Evolutionary conservation across 30 jellyfish, hydroid and myxozoan genomes (phyloP).

Genomic region (Aurelia aurita): DNA sequence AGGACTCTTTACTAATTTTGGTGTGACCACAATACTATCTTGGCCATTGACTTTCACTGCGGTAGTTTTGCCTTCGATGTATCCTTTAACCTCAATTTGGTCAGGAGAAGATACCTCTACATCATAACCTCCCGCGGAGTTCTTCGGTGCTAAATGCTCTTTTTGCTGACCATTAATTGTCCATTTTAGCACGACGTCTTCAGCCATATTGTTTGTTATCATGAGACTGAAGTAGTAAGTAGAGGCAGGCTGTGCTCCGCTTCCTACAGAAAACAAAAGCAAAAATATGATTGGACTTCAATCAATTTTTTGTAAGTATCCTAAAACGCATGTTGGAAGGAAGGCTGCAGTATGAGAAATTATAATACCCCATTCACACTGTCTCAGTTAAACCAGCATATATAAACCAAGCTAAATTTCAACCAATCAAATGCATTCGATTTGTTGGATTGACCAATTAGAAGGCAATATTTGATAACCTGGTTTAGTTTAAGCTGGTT

Average conservation of each 20-base stretch:
- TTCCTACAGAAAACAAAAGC: background rate
- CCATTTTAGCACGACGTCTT: background rate
- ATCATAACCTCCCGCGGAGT: slow-evolving; percentile 23
- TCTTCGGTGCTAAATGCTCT: slow-evolving; percentile 16
- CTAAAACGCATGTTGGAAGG: no score
- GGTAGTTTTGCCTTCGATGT: slow-evolving; percentile 45
- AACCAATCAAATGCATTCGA: no score
- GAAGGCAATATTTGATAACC: no score
- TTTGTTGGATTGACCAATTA: no score
- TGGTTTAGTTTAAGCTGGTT: no score
- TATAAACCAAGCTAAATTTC: no score
- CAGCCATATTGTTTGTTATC: background rate
- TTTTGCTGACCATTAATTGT: slow-evolving; percentile 6
- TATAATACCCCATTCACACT: no score
- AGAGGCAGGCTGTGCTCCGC: slow-evolving; percentile 41
- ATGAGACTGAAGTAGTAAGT: background rate
- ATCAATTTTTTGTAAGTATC: no score
- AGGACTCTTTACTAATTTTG: slow-evolving; percentile 30
- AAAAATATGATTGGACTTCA: no score
- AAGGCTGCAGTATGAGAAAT: no score
- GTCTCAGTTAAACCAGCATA: no score
- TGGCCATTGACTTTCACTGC: slow-evolving; percentile 51
- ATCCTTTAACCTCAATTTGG: slow-evolving; percentile 48
- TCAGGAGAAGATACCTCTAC: slow-evolving; percentile 40
- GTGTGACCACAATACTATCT: slow-evolving; percentile 37